Evolutionary conservation across 2,113 vertebrate species (phyloP).

Genomic region (Circaetus gallicus): DNA sequence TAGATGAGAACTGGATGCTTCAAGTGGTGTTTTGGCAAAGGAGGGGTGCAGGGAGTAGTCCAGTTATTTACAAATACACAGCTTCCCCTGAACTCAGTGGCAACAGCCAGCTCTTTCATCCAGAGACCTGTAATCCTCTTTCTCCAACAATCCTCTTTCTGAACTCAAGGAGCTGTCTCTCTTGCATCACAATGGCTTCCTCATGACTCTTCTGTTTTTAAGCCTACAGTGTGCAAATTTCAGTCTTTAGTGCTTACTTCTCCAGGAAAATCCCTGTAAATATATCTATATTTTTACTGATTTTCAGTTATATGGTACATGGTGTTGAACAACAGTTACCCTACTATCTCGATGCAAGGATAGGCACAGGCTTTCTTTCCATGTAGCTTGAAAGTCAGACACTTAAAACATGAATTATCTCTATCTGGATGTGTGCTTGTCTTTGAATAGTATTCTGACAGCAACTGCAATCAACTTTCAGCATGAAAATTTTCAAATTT

Average conservation of each 20-base stretch:
- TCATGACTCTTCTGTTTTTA: neutral
- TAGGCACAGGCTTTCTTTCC: neutral
- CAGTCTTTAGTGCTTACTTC: neutral
- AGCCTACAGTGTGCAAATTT: neutral
- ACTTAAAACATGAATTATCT: neutral
- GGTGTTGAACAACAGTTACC: neutral
- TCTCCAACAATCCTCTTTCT: neutral
- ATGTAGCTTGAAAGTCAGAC: neutral
- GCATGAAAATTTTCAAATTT: neutral
- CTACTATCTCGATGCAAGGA: neutral
- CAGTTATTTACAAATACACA: neutral
- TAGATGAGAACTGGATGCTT: neutral
- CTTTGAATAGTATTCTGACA: neutral
- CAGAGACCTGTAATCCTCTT: neutral
- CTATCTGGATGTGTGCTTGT: neutral
- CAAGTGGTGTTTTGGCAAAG: neutral
- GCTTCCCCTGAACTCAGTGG: neutral
- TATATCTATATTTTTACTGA: neutral
- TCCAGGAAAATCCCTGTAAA: neutral
- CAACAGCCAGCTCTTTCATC: neutral
- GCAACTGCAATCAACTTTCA: neutral
- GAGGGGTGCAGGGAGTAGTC: neutral
- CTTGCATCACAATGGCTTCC: fast-evolving
- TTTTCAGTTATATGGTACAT: neutral
- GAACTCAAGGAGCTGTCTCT: neutral